Evolutionary conservation across 2,888 invertebrate genomes (phyloP).

Genomic region (Halictus quadricinctus): DNA sequence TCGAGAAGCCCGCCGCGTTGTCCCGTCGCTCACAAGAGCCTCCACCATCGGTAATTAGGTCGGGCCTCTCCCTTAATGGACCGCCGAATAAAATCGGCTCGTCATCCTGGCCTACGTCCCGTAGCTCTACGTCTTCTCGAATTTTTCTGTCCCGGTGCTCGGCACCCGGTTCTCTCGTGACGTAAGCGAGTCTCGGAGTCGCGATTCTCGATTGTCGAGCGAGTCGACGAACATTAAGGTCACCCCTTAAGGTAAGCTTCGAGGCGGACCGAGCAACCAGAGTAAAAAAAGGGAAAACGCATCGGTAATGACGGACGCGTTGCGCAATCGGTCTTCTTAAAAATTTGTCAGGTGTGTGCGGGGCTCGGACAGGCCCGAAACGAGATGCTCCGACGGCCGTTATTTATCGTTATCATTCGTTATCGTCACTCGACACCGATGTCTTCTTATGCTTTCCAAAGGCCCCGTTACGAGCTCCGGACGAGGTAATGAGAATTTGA

Average conservation of each 20-base stretch:
- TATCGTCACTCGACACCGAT: not conserved
- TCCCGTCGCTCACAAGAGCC: conserved; percentile 28
- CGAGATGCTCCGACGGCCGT: not conserved
- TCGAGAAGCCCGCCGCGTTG: not conserved
- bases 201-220: not conserved
- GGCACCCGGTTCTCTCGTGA: conserved; percentile 35
- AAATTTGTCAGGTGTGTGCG: conserved; percentile 5
- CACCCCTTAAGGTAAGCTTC: conserved; percentile 34
- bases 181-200: conserved; percentile 40
- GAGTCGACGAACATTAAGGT: conserved; percentile 57
- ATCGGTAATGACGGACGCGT: conserved; percentile 29
- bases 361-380: not conserved
- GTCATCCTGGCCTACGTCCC: conserved; percentile 38
- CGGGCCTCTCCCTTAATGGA: conserved; percentile 8
- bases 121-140: conserved; percentile 25
- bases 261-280: not conserved
- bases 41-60: conserved; percentile 24
- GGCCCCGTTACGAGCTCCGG: not conserved
- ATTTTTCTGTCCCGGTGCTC: conserved; percentile 22
- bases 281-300: conserved; percentile 33
- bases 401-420: conserved; percentile 40
- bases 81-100: conserved; percentile 54
- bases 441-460: not conserved
- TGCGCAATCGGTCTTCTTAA: conserved; percentile 12
- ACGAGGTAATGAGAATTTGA: not conserved